Conservation (phyloP, 2,888 invertebrate species). For the Drosophila koepferae region DNA sequence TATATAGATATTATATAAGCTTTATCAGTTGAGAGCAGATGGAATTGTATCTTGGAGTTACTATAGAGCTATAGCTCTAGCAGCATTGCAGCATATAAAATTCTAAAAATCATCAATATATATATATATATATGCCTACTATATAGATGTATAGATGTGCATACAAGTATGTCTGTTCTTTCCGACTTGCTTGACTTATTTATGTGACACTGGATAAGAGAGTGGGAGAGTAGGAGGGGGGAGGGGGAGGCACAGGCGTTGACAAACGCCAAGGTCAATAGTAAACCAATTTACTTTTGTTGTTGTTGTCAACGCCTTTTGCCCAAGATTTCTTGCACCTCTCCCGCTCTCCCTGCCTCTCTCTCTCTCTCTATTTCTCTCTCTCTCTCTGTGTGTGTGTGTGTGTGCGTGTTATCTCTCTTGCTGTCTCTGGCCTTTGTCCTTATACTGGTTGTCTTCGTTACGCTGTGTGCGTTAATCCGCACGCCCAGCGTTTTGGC, state of each 20-base stretch:
- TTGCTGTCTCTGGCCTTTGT: slow-evolving; percentile 7
- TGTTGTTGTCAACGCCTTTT: slow-evolving; percentile 55
- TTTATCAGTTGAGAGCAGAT: no score
- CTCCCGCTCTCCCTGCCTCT: not conserved
- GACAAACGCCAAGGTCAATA: slow-evolving; percentile 68
- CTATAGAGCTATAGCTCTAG: no score
- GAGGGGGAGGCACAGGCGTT: slow-evolving; percentile 44
- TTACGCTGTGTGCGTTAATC: slow-evolving; percentile 66
- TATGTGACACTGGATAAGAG: slow-evolving; percentile 37
- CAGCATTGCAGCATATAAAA: no score
- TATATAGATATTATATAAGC: no score
- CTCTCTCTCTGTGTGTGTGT: not conserved
- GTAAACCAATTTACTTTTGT: slow-evolving; percentile 57
- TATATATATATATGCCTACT: no score
- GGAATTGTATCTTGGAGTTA: no score
- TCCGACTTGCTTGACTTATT: slow-evolving; percentile 44
- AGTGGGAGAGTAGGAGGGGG: no score
- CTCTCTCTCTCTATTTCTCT: not conserved
- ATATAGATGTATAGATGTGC: not conserved
- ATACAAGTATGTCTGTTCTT: not conserved
- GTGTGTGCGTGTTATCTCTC: slow-evolving; percentile 1
- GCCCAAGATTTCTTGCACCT: slow-evolving; percentile 28
- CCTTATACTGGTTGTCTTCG: slow-evolving; percentile 19
- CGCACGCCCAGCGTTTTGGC: slow-evolving; percentile 61
- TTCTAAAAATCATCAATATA: no score